Evolutionary conservation across 1,140 invertebrate genomes (phyloP).

Genomic region (Drosophila sturtevanti): DNA sequence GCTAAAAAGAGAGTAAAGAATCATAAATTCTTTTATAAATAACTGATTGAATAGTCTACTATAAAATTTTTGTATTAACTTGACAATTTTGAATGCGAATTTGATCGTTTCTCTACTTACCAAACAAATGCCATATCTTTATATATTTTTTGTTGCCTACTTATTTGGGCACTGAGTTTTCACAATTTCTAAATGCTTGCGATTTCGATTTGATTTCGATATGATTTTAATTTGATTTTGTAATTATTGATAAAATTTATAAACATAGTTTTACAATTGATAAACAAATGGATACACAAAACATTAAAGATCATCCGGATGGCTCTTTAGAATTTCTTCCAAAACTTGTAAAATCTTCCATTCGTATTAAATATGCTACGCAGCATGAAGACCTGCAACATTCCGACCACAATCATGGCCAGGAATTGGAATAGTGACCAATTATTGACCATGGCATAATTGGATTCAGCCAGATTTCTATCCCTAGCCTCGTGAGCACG

Average conservation of each 20-base stretch:
- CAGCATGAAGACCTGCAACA: constrained; percentile 87
- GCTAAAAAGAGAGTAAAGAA: too few relatives aligned
- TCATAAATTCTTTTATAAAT: too few relatives aligned
- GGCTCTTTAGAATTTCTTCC: constrained; percentile 69
- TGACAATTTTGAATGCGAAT: too few relatives aligned
- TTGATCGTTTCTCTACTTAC: too few relatives aligned
- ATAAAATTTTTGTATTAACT: too few relatives aligned
- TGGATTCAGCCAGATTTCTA: constrained; percentile 89
- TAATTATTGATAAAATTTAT: not conserved
- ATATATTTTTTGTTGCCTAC: not conserved
- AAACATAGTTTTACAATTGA: not conserved
- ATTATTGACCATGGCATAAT: constrained; percentile 87
- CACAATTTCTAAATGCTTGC: not conserved
- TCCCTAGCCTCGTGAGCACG: constrained; percentile 89
- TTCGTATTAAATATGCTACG: constrained; percentile 87
- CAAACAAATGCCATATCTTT: not conserved
- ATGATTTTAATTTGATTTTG: not conserved
- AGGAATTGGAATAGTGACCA: constrained; percentile 88
- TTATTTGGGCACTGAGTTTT: not conserved
- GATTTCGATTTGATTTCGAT: not conserved
- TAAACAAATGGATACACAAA: not conserved
- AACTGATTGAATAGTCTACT: too few relatives aligned
- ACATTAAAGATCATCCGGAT: not conserved
- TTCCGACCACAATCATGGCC: constrained; percentile 88
- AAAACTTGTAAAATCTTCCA: constrained; percentile 84